Evolutionary conservation across 2,888 invertebrate species (phyloP).

Genomic region (Sinotaia quadrata): DNA sequence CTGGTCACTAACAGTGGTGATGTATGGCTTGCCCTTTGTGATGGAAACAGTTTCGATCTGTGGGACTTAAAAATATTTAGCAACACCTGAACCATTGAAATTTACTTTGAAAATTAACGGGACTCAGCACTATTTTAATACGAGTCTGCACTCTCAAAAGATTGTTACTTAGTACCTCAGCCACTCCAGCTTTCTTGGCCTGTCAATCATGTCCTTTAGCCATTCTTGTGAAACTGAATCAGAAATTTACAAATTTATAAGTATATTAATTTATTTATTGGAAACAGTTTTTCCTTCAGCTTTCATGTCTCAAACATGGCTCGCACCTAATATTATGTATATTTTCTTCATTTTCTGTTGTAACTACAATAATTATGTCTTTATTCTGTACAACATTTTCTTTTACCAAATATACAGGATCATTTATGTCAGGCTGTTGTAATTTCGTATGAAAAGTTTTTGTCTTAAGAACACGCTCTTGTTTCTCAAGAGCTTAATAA

Average conservation of each 20-base stretch:
- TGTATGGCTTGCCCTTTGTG: constrained; percentile 5
- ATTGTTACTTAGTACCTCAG: constrained; percentile 7
- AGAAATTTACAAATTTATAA: too few relatives aligned
- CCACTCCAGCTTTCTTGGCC: not conserved
- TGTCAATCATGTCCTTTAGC: not conserved
- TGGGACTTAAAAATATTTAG: constrained; percentile 8
- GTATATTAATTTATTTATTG: not conserved
- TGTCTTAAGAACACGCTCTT: not conserved
- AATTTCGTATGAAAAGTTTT: not conserved
- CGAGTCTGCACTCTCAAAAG: not conserved
- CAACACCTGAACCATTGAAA: constrained; percentile 13
- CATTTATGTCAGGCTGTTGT: not conserved
- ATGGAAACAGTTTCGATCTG: constrained; percentile 8
- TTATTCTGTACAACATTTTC: not conserved
- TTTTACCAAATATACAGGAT: not conserved
- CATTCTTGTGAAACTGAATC: constrained; percentile 1
- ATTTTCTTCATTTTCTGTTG: not conserved
- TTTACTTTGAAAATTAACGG: constrained; percentile 12
- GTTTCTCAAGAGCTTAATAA: not conserved
- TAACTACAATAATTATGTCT: constrained; percentile 3
- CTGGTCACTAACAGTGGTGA: not conserved
- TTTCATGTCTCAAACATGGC: constrained; percentile 7
- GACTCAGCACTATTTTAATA: constrained; percentile 1
- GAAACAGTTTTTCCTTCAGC: not conserved
- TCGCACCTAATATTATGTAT: not conserved